phyloP scores from a whole-genome alignment of 64 coral and sea anemone species.

The Platygyra sinensis region DNA sequence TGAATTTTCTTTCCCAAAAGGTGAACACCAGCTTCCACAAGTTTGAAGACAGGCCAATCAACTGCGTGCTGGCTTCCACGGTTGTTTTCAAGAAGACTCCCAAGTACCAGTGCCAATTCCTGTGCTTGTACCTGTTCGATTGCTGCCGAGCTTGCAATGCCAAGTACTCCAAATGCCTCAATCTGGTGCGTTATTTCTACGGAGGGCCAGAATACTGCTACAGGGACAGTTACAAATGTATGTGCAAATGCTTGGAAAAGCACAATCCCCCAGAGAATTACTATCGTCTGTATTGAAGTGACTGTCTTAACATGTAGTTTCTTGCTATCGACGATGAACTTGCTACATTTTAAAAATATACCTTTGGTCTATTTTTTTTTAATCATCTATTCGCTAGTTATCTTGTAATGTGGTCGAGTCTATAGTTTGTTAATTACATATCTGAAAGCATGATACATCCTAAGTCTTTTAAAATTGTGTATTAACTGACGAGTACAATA shows the following conservation, averaged over 20 bases:
- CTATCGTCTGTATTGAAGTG: no score
- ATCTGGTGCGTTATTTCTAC: no score
- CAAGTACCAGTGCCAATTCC: background rate
- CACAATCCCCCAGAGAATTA: background rate
- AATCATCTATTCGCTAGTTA: no score
- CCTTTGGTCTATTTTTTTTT: no score
- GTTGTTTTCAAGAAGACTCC: background rate
- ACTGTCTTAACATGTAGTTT: no score
- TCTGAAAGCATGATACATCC: no score
- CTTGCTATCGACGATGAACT: no score
- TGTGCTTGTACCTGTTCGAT: background rate
- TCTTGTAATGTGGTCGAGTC: no score
- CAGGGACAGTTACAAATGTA: background rate
- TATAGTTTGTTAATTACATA: no score
- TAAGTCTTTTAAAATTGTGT: no score
- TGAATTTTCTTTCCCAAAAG: background rate
- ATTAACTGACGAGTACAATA: no score
- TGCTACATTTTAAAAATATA: no score
- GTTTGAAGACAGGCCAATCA: background rate
- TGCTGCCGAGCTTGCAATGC: slow-evolving; percentile 21
- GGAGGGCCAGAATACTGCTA: background rate
- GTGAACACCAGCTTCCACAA: background rate
- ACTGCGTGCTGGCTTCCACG: slow-evolving; percentile 9
- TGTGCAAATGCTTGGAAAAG: background rate
- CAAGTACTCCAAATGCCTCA: background rate